Evolutionary conservation across 1,140 invertebrate genomes (phyloP).

Genomic region (Papilio polytes): DNA sequence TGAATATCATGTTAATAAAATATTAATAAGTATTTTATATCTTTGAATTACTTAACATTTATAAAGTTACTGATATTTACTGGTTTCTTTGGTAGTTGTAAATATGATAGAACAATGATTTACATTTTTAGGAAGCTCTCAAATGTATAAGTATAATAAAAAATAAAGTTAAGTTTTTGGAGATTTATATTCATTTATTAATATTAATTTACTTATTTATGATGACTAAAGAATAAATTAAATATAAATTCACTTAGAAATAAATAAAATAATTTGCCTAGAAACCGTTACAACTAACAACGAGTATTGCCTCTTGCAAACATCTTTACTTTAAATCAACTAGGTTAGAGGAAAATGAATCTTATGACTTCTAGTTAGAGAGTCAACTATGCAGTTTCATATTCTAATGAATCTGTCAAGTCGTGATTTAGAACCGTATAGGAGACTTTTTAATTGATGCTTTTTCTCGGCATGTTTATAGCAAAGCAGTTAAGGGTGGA

Average conservation of each 20-base stretch:
- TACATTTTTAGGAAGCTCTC: too few species aligned
- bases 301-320: constrained; percentile 24
- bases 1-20: not conserved
- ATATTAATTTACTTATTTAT: not conserved
- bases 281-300: constrained; percentile 35
- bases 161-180: too few species aligned
- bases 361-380: not conserved
- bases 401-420: constrained; percentile 41
- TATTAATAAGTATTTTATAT: constrained; percentile 2
- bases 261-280: constrained; percentile 25
- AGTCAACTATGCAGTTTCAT: not conserved
- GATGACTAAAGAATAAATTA: not conserved
- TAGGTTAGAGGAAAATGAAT: constrained; percentile 2
- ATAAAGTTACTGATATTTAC: not conserved
- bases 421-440: constrained; percentile 40
- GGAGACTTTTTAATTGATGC: constrained; percentile 41
- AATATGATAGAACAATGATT: not conserved
- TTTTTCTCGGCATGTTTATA: constrained; percentile 41
- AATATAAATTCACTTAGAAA: not conserved
- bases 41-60: not conserved
- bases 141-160: too few species aligned
- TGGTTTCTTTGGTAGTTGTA: not conserved
- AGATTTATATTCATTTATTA: too few species aligned
- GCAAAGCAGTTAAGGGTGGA: constrained; percentile 33
- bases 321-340: constrained; percentile 19